Percentiles rank a stretch among this genome's conserved stretches.
phyloP scores from a whole-genome alignment of 2,113 vertebrate genomes.

The Galbula dea region DNA sequence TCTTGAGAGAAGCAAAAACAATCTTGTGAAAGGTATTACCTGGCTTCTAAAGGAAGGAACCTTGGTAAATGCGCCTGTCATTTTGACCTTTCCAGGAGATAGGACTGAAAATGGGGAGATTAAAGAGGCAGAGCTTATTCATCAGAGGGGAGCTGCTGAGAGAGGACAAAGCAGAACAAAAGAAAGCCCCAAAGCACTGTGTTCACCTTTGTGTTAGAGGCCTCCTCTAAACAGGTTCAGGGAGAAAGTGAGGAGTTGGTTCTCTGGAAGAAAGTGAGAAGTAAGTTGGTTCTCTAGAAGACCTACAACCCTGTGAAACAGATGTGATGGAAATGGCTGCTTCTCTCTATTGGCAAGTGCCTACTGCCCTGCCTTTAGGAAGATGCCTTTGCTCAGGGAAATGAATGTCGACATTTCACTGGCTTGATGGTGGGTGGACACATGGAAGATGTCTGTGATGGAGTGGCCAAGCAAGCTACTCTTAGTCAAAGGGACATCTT shows the following conservation, averaged over 20 bases:
- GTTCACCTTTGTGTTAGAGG: background rate
- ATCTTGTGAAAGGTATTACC: background rate
- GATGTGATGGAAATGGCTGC: accelerated
- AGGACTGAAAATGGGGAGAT: background rate
- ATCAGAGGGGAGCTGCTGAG: background rate
- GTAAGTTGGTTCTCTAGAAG: background rate
- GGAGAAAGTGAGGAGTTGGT: background rate
- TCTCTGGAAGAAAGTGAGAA: background rate
- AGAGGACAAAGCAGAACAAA: background rate
- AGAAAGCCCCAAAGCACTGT: background rate
- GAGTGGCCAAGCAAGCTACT: background rate
- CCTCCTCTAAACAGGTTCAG: background rate
- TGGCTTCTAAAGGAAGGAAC: background rate
- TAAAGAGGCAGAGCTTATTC: background rate
- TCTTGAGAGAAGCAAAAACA: background rate
- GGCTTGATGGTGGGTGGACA: background rate
- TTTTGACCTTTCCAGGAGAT: background rate
- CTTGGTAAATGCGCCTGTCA: accelerated
- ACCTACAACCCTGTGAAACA: background rate
- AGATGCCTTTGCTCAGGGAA: background rate
- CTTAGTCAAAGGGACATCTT: background rate
- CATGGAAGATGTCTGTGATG: background rate
- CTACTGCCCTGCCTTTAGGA: background rate
- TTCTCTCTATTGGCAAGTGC: background rate
- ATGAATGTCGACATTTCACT: background rate